Base-by-base conservation (phyloP, 2,888 invertebrate genomes). In the Agrotis exclamationis region DNA sequence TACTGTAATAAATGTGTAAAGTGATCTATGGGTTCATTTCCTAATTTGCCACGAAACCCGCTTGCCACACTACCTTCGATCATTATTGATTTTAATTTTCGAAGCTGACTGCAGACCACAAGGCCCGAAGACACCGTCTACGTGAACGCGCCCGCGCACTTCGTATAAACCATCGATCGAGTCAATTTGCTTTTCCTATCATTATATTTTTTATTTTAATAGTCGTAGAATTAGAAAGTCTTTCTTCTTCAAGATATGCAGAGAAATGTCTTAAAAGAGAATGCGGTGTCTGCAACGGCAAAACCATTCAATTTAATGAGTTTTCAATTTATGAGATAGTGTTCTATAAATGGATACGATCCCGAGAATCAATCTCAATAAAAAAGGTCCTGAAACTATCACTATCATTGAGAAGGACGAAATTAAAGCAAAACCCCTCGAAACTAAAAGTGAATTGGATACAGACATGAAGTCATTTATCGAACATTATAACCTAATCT, bases 391-490 rank as follows among this genome's bases (percentile, higher is more conserved):
- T 57, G 13, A 57, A n/a, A 39, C 14, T 6, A 20, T 57, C 39
- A 57, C 16, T 3, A 44, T 44, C 57, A 33, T 39, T 57, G 13
- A 16, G 20, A 39, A 39, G 39, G 57, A 39, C 16, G 57, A 39
- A 57, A 57, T 57, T 20, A 39, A 57, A 57, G 39, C 33, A 57
- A 57, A 39, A 20, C 51, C 51, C 20, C 51, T 51, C 20, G 20
- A 51, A 20, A 51, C 22, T 51, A 51, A 22, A 20, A 51, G 13
- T 51, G 51, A 51, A 51, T 51, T 51, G 7, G 14, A 57, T 14
- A 9, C 39, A 16, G 57, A 57, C 20, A 6, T 57, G 7, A 57
- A 57, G 14, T 33, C n/a, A 20, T 57, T 57, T 57, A 39, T 57
- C 3, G n/a, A 57, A 13, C 56, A 56, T 51, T 51, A 20, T 22